Percentiles rank a stretch among this genome's conserved stretches.
These are phyloP conservation scores for Trachops cirrhosus DNA, from an alignment of 2,797 vertebrate genomes.

Conservation along the genomic window DNA sequence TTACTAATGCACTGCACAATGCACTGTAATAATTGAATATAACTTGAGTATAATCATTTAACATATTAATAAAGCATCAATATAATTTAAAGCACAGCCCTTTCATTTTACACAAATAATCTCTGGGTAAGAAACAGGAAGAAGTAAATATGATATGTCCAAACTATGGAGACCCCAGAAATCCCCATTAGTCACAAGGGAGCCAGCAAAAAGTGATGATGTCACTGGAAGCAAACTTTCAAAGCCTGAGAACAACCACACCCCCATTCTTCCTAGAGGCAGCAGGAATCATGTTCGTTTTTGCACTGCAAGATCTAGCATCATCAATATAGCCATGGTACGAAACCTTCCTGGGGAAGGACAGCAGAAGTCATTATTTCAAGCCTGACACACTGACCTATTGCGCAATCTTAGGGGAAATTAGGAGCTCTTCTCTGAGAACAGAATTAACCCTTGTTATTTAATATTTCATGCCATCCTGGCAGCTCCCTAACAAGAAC, in stretches of 20 bases:
- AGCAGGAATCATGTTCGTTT: not conserved
- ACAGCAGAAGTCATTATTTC: not conserved
- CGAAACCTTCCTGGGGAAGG: not conserved
- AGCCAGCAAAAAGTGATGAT: not conserved
- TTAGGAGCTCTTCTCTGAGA: conserved; percentile 13
- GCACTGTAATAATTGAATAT: conserved; percentile 42
- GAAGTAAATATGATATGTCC: not conserved
- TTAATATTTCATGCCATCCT: conserved; percentile 66
- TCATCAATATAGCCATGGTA: not conserved
- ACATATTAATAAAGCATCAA: conserved; percentile 54
- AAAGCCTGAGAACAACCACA: not conserved
- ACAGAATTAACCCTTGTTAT: conserved; percentile 66
- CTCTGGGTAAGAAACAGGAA: not conserved
- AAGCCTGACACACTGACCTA: not conserved
- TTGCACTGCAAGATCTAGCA: not conserved
- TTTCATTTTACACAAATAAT: conserved; percentile 24
- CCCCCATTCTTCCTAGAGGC: not conserved
- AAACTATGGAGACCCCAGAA: not conserved
- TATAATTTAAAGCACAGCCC: conserved; percentile 36
- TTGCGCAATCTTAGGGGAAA: conserved; percentile 57
- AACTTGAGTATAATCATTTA: conserved; percentile 1
- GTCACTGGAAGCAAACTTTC: not conserved
- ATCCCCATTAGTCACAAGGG: not conserved
- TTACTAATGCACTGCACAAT: conserved; percentile 53
- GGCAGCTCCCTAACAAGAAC: conserved; percentile 51